A percentile compares a stretch with the other conserved stretches of the same genome.
Conservation (phyloP, 2,888 invertebrate species). For the Cacoxenus indagator region DNA sequence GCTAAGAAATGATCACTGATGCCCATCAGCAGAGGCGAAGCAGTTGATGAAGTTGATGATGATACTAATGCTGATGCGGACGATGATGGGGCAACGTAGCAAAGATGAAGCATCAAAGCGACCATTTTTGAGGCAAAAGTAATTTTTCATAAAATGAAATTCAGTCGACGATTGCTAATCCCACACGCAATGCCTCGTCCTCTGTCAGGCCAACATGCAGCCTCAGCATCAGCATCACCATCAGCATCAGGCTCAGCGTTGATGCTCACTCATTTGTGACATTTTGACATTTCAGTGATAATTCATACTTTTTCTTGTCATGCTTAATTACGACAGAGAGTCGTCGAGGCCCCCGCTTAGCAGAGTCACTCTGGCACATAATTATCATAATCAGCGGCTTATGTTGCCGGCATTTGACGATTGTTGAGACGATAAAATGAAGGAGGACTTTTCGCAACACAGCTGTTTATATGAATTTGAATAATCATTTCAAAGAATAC, state of each 20-base stretch:
- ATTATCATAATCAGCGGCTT: slow-evolving; percentile 6
- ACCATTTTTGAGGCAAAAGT: slow-evolving; percentile 49
- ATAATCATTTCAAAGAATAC: too few species aligned
- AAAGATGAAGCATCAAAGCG: background rate
- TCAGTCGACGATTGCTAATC: slow-evolving; percentile 60
- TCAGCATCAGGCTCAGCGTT: slow-evolving; percentile 32
- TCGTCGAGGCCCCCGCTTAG: background rate
- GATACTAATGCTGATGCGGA: background rate
- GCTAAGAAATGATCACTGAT: slow-evolving; percentile 43
- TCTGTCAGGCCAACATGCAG: background rate
- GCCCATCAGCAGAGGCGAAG: slow-evolving; percentile 12
- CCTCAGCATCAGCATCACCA: background rate
- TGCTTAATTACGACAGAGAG: slow-evolving; percentile 64
- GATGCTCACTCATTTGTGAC: slow-evolving; percentile 53
- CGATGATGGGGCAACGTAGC: too few species aligned
- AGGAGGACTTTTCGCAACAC: background rate
- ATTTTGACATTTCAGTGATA: slow-evolving; percentile 68
- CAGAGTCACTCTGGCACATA: slow-evolving; percentile 45
- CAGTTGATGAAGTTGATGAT: background rate
- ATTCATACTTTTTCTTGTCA: slow-evolving; percentile 70
- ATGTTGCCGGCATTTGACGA: background rate
- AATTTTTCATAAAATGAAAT: slow-evolving; percentile 67
- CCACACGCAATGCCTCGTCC: slow-evolving; percentile 60
- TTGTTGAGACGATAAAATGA: background rate
- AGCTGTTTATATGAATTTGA: background rate